phyloP scores from a whole-genome alignment of 2,888 invertebrate genomes.

The Mesorhabditis sp. region DNA sequence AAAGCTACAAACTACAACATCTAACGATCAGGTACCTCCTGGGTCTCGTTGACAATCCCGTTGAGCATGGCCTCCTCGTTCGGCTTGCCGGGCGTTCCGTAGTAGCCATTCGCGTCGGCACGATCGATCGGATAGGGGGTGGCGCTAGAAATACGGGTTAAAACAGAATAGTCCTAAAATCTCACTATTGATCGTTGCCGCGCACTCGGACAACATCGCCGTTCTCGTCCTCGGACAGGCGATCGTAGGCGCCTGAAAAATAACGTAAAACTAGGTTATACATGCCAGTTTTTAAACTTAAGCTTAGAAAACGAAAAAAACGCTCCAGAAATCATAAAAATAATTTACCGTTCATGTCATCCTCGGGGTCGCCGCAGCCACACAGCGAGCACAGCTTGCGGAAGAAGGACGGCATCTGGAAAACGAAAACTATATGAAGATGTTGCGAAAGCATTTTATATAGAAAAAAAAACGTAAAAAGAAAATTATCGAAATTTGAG shows the following conservation, averaged over 20 bases:
- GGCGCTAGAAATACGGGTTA: neutral
- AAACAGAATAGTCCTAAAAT: too few species aligned
- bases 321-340: neutral
- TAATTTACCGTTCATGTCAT: neutral
- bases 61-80: constrained; percentile 2
- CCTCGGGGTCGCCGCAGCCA: neutral
- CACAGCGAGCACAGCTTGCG: constrained; percentile 1
- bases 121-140: neutral
- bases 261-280: neutral
- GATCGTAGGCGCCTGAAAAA: neutral
- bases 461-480: too few species aligned
- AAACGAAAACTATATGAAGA: neutral
- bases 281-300: neutral
- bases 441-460: too few species aligned
- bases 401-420: neutral
- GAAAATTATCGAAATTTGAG: too few species aligned
- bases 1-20: too few species aligned
- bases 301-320: neutral
- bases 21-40: neutral
- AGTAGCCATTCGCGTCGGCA: neutral
- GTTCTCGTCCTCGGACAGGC: neutral
- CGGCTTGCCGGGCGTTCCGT: neutral
- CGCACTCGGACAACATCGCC: neutral
- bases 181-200: neutral
- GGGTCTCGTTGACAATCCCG: neutral